Conservation (phyloP, 2,113 vertebrate species). For the Tragelaphus scriptus region DNA sequence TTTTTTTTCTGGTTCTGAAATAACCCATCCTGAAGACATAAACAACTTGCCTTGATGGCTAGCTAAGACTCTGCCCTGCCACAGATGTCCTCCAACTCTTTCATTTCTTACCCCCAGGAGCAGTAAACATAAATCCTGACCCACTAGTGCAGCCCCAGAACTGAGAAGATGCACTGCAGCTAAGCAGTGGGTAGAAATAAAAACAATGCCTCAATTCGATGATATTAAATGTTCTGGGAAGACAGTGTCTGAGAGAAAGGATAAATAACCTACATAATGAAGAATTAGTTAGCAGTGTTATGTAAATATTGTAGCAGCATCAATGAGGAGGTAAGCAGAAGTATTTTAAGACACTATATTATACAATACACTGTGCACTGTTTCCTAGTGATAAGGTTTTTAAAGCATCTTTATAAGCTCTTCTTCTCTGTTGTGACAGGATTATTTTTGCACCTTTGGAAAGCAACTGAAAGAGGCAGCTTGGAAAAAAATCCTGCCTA, state of each 20-base stretch:
- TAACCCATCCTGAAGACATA: conserved; percentile 60
- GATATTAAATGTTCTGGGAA: conserved; percentile 56
- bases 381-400: conserved; percentile 69
- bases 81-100: conserved; percentile 41
- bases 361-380: conserved; percentile 61
- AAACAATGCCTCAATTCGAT: conserved; percentile 60
- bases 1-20: conserved; percentile 53
- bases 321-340: conserved; percentile 71
- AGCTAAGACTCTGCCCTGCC: conserved; percentile 47
- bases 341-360: conserved; percentile 70
- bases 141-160: conserved; percentile 25
- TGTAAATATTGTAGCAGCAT: conserved; percentile 65
- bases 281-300: conserved; percentile 75
- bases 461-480: conserved; percentile 60
- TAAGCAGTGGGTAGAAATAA: conserved; percentile 53
- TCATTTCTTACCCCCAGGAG: conserved; percentile 35
- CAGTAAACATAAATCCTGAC: conserved; percentile 54
- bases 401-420: conserved; percentile 68
- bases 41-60: conserved; percentile 62
- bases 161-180: conserved; percentile 15
- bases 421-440: conserved; percentile 69
- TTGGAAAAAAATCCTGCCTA: conserved; percentile 62
- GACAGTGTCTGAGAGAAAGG: conserved; percentile 48
- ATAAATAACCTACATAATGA: conserved; percentile 68
- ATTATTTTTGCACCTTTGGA: conserved; percentile 71